Evolutionary conservation across 2,888 invertebrate genomes (phyloP).

Genomic region (Thecocarcelia acutangulata): DNA sequence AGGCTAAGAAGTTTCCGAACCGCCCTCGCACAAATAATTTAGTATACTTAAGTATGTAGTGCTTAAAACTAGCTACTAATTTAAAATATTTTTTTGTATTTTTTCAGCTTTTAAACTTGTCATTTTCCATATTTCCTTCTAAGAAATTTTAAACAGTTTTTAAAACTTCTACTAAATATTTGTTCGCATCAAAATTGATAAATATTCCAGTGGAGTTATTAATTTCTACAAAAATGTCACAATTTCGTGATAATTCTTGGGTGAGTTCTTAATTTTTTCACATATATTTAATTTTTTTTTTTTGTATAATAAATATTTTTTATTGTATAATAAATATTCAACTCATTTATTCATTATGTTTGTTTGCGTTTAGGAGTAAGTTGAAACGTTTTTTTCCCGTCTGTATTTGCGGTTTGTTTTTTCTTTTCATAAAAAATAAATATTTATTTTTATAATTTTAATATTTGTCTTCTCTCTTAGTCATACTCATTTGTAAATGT

Average conservation of each 20-base stretch:
- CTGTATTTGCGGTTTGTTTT: constrained; percentile 60
- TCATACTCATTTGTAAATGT: neutral
- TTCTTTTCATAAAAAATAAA: constrained; percentile 26
- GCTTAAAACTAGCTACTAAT: neutral
- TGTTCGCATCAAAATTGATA: constrained; percentile 55
- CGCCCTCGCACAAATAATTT: too few relatives aligned
- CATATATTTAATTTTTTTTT: neutral
- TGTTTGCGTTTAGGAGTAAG: neutral
- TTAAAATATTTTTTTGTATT: constrained; percentile 3
- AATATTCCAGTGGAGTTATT: constrained; percentile 61
- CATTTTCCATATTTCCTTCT: neutral
- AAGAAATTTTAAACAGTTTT: constrained; percentile 22
- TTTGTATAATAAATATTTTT: constrained; percentile 10
- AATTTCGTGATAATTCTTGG: constrained; percentile 74
- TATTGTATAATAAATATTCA: neutral
- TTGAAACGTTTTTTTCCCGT: constrained; percentile 23
- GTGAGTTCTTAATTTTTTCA: constrained; percentile 64
- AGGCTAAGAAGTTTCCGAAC: too few relatives aligned
- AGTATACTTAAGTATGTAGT: too few relatives aligned
- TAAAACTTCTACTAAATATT: constrained; percentile 49
- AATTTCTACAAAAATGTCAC: constrained; percentile 70
- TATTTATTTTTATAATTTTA: neutral
- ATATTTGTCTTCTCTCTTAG: constrained; percentile 21
- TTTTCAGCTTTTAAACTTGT: constrained; percentile 25
- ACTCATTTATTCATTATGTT: neutral